Base-by-base conservation (phyloP, 2,888 invertebrate genomes). In the Odontothrips loti region DNA sequence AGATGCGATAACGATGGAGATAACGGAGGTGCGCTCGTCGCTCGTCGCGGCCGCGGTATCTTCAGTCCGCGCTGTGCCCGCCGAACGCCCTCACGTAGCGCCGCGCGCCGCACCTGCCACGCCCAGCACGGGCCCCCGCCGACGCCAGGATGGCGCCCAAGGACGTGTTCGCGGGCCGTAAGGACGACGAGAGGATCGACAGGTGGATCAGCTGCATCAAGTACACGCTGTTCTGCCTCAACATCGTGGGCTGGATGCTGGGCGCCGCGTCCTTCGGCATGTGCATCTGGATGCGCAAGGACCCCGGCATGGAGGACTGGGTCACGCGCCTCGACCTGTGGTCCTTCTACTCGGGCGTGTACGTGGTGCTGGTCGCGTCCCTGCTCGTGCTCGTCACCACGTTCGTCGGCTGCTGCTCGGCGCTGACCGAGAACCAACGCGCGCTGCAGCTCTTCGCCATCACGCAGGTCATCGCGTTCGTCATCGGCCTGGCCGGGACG, bases 251-350 rank as follows among this genome's bases (percentile, higher is more conserved):
- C 68, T 68, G 20, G n/a, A n/a, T 68, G 68, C 10, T 95, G 83
- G 95, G 94, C n/a, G 91, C 92, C 0, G 90, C 93, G 15, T 89
- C 96, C 84, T 94, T 96, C 85, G 93, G 93, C 0, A 88, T 96
- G 17, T 93, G 94, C 82, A 89, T 96, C 81, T 96, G 96, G 95
- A 90, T 96, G 84, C 90, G 93, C 84, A 90, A 94, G 81, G 96
- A 96, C 85, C 92, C 93, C 0, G 94, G 93, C 6, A 93, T 96
- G 86, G 92, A 93, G 85, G 94, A 95, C 85, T 96, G 95, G 94
- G 91, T 96, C 84, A 89, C 90, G 79, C 92, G 93, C 82, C 87
- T 97, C 83, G 90, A 93, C 82, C 92, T 96, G 79, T 89, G 92
- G 83, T 90, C 92, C 82, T 95, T 94, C 87, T 96, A 95, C 89